Evolutionary conservation across 2,113 vertebrate genomes (phyloP), one percentile per base, ranked within the genome.

Genomic region (Podarcis raffonei): DNA sequence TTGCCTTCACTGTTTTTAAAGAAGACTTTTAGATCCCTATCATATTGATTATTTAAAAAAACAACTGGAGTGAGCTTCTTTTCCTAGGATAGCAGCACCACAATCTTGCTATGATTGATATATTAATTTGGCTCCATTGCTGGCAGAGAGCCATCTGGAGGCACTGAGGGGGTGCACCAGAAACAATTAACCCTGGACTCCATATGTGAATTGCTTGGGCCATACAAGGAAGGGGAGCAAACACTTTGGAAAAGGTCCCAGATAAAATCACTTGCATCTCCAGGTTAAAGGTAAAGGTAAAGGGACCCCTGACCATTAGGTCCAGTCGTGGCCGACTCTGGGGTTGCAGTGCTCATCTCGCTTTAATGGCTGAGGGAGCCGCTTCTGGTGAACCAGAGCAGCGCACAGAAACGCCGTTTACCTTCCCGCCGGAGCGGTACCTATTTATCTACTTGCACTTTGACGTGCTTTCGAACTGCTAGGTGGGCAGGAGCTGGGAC

Each of bases 21-120:
- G 92, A 93, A 86, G 83, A 90, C 89, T 91, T 87, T 94, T 89
- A 85, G 68, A 79, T 83, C 91, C 18, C 90, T 90, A 3, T 88
- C 88, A 89, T 89, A 94, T 83, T 89, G 76, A 80, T 80, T 87
- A 89, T 83, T 81, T 93, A 91, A 65, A 65, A 12, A 76, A 86
- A 65, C 37, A 86, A 84, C 48, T 48, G 83, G 30, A 75, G 2
- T 62, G 32, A 79, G 7, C 65, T 15, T 79, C 16, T 25, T 32
- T 72, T 32, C 20, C 42, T 30, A 1, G 68, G 65, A 57, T 15
- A 11, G 23, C 39, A 79, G n/a, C 23, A 81, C 13, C n/a, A 39
- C 32, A 27, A n/a, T 59, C 48, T 25, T 87, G 23, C 23, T 37
- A 20, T 72, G 66, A 72, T 57, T 72, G 78, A 20, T 57, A 35